A percentile compares a stretch with the other conserved stretches of the same genome.
These are phyloP conservation scores for Sphaeridia pumilis DNA, from an alignment of 2,888 invertebrate genomes.

Conservation along the genomic window DNA sequence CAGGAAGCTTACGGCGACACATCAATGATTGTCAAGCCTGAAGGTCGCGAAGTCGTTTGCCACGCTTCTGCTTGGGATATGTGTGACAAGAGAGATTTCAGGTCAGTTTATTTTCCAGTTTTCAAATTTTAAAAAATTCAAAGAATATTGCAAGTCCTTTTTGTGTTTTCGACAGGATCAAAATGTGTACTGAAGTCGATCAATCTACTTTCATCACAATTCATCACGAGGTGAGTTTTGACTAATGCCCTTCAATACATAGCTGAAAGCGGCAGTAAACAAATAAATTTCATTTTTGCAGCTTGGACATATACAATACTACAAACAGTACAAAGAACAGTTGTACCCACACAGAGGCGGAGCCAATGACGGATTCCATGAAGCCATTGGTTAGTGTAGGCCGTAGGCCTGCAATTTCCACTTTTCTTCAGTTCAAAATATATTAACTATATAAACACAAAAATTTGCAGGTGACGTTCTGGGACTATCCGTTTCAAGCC, in stretches of 20 bases:
- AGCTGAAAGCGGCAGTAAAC: not conserved
- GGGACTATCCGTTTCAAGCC: constrained; percentile 61
- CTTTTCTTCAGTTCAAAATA: too few relatives aligned
- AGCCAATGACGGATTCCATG: constrained; percentile 56
- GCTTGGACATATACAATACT: constrained; percentile 65
- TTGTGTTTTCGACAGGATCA: constrained; percentile 51
- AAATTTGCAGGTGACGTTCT: constrained; percentile 73
- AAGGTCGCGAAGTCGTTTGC: constrained; percentile 53
- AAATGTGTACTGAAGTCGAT: constrained; percentile 67
- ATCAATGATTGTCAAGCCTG: constrained; percentile 64
- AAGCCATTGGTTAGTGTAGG: too few relatives aligned
- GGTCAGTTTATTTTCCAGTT: too few relatives aligned
- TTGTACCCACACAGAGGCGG: constrained; percentile 63
- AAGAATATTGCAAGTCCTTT: not conserved
- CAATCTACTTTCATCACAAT: constrained; percentile 64
- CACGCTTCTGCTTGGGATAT: constrained; percentile 73
- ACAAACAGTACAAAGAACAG: constrained; percentile 58
- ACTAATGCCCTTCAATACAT: not conserved
- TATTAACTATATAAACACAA: constrained; percentile 44
- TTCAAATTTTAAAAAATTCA: too few relatives aligned
- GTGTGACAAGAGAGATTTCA: constrained; percentile 67
- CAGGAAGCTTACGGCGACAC: constrained; percentile 72
- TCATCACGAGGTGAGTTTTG: too few relatives aligned
- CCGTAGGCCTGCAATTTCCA: constrained; percentile 1
- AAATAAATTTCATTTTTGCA: too few relatives aligned